phyloP scores from a whole-genome alignment of 2,888 invertebrate species.

The Camptogramma bilineatum region DNA sequence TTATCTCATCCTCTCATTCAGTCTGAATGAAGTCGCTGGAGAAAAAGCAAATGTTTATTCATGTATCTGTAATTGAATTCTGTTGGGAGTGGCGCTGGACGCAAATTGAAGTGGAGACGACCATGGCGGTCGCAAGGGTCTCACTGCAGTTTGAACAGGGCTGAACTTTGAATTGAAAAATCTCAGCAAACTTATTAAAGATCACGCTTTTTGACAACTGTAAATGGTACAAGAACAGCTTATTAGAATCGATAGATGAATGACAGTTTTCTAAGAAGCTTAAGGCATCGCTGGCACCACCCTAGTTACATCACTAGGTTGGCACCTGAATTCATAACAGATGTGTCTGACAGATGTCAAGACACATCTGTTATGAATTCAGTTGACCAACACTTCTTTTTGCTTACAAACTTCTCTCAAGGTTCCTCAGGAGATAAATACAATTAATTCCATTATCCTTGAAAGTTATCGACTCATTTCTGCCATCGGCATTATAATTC shows the following conservation, averaged over 20 bases:
- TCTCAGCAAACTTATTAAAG: not conserved
- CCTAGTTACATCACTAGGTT: no score
- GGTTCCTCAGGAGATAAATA: constrained; percentile 3
- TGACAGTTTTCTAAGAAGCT: no score
- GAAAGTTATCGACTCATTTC: constrained; percentile 21
- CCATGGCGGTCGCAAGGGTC: constrained; percentile 41
- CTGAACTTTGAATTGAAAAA: constrained; percentile 2
- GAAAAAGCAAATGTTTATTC: constrained; percentile 56
- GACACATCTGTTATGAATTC: no score
- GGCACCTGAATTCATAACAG: no score
- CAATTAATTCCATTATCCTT: constrained; percentile 20
- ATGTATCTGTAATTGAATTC: constrained; percentile 63
- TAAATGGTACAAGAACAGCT: no score
- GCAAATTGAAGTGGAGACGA: constrained; percentile 58
- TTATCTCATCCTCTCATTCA: constrained; percentile 20
- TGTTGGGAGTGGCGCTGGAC: constrained; percentile 51
- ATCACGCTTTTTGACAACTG: no score
- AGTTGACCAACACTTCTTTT: constrained; percentile 19
- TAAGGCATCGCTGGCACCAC: no score
- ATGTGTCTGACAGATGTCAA: no score
- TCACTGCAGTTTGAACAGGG: constrained; percentile 33
- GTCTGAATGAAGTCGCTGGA: constrained; percentile 31
- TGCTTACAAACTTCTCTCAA: constrained; percentile 3
- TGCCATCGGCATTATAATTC: constrained; percentile 22
- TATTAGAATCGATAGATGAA: no score